Percentiles rank a stretch among this genome's conserved stretches.
Conservation (phyloP, 2,113 vertebrate species). For the Nycticebus coucang region DNA sequence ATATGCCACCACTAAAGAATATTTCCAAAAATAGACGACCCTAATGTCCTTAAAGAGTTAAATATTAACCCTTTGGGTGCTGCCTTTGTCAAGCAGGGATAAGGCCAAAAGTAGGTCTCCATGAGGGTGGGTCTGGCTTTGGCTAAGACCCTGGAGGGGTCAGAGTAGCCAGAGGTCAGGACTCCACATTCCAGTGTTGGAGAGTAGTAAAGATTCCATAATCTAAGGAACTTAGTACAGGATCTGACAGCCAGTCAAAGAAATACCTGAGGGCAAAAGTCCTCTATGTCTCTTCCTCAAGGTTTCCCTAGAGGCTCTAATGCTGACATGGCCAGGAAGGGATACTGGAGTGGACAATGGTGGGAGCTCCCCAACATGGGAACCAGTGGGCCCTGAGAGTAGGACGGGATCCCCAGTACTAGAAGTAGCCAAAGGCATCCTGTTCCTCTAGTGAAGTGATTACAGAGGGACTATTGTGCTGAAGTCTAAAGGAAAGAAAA, state of each 20-base stretch:
- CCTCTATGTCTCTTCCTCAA: slow-evolving; percentile 75
- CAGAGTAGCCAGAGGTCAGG: not conserved
- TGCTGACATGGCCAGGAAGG: slow-evolving; percentile 76
- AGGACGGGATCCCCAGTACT: slow-evolving; percentile 81
- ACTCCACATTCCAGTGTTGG: slow-evolving; percentile 28
- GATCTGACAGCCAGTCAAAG: slow-evolving; percentile 80
- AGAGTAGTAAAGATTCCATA: not conserved
- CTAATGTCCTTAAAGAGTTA: slow-evolving; percentile 67
- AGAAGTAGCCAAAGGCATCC: slow-evolving; percentile 85
- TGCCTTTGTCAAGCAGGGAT: slow-evolving; percentile 47
- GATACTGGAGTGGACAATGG: slow-evolving; percentile 59
- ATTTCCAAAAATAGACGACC: slow-evolving; percentile 51
- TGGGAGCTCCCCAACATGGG: slow-evolving; percentile 75
- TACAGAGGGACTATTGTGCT: slow-evolving; percentile 85
- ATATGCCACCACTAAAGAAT: slow-evolving; percentile 44
- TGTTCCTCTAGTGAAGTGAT: slow-evolving; percentile 87
- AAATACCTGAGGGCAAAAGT: slow-evolving; percentile 13
- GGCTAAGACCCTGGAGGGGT: not conserved
- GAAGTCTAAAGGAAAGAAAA: slow-evolving; percentile 86
- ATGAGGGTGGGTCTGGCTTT: slow-evolving; percentile 46
- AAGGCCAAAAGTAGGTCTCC: slow-evolving; percentile 35
- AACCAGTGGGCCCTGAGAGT: slow-evolving; percentile 81
- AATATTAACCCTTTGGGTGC: slow-evolving; percentile 74
- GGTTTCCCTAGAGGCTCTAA: slow-evolving; percentile 73
- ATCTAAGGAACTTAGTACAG: slow-evolving; percentile 77